Base-by-base conservation (phyloP, 2,113 vertebrate species). In the Hoplias malabaricus region DNA sequence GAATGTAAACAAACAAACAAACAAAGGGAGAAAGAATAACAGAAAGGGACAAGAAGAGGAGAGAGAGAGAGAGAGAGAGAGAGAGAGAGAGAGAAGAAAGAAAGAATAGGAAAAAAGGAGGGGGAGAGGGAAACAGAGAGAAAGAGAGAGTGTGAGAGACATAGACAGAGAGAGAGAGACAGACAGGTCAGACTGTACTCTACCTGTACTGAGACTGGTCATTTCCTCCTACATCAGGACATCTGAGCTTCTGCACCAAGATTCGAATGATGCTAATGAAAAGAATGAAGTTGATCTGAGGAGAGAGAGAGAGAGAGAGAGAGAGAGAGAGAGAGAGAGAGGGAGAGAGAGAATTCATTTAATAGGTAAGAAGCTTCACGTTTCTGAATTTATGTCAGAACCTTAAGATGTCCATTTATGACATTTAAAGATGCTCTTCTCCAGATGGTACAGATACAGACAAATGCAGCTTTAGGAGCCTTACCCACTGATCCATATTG, bases 241-340 rank as follows among this genome's bases (percentile, higher is more conserved):
- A 97, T 80, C 96, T 95, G n/a, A 99, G 93, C 70, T 99, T 99
- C 92, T 99, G 95, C 48, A 99, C 92, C 14, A 99, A 92, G 83
- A 99, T 96, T 33, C 96, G 93, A 63, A 99, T 95, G 87, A 99
- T 98, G 84, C 96, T 96, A n/a, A 98, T 91, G 80, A 98, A 99
- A 75, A 98, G 92, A 53, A 97, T 82, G 76, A 98, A 98, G 87
- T 98, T 99, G 82, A 98, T 92, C 97, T 98, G 29, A 23, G 33
- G 21, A 82, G 50, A 83, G 5, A 66, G 34, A 53, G 36, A 50
- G 4, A 65, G 21, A 77, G 5, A 13, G 5, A n/a, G n/a, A n/a
- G n/a, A n/a, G n/a, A n/a, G n/a, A n/a, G n/a, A n/a, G n/a, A n/a
- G n/a, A n/a, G n/a, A n/a, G n/a, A n/a, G n/a, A n/a, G n/a, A n/a